Evolutionary conservation across 2,797 vertebrate species (phyloP).

Genomic region (Limosa lapponica): DNA sequence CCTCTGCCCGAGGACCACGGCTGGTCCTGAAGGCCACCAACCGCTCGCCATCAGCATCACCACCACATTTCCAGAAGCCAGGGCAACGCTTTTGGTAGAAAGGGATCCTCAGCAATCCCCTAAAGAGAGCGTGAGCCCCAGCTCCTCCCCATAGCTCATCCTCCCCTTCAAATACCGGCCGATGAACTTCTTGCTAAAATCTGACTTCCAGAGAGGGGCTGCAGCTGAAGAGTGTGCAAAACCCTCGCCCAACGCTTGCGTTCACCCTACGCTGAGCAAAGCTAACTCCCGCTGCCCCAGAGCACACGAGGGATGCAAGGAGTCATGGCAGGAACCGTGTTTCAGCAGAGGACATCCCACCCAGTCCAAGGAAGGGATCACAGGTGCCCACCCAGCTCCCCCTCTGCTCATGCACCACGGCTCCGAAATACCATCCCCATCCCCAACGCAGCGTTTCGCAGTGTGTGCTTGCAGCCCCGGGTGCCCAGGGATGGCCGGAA

Average conservation of each 20-base stretch:
- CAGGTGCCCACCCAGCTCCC: background rate
- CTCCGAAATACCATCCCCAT: background rate
- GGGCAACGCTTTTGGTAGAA: fast-evolving
- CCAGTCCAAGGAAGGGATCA: background rate
- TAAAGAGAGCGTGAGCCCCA: background rate
- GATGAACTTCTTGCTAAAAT: background rate
- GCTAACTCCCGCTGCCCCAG: background rate
- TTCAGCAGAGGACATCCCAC: background rate
- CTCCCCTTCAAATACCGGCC: background rate
- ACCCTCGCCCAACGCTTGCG: fast-evolving
- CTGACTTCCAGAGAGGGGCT: background rate
- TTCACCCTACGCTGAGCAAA: background rate
- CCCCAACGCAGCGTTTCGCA: fast-evolving
- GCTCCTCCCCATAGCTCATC: background rate
- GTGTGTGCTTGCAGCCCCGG: fast-evolving
- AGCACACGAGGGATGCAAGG: background rate
- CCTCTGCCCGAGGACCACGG: background rate
- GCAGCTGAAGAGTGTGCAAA: background rate
- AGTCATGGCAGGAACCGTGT: fast-evolving
- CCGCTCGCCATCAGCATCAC: fast-evolving
- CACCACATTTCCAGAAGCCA: background rate
- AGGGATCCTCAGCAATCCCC: background rate
- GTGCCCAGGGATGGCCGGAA: fast-evolving
- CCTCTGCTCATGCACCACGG: fast-evolving
- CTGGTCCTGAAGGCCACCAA: background rate